Evolutionary conservation across 2,797 vertebrate species (phyloP).

Genomic region (Argya squamiceps): DNA sequence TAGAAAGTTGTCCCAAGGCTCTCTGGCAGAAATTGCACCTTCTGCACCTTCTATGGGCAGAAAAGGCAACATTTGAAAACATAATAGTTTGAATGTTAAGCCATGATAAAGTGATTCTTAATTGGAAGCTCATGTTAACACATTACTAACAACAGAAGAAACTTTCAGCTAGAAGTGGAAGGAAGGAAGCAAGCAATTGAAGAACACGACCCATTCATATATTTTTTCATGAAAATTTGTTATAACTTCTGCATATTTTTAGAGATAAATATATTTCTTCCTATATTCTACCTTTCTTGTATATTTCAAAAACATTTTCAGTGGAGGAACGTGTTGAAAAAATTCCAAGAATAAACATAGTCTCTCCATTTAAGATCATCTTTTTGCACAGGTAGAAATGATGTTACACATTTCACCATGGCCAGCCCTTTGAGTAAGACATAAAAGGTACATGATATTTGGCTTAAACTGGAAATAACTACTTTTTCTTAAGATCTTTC

Average conservation of each 20-base stretch:
- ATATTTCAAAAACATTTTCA: neutral
- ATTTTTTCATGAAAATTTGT: neutral
- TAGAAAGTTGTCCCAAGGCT: neutral
- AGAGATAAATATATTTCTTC: neutral
- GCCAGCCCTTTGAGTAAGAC: neutral
- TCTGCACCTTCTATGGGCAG: neutral
- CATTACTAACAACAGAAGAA: neutral
- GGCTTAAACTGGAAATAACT: neutral
- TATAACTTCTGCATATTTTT: neutral
- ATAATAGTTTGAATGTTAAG: neutral
- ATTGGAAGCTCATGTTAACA: neutral
- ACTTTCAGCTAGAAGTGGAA: neutral
- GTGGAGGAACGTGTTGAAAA: neutral
- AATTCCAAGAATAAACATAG: neutral
- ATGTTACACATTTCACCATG: neutral
- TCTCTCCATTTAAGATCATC: neutral
- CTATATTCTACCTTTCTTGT: neutral
- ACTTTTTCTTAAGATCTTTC: neutral
- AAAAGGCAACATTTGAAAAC: neutral
- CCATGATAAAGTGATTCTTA: neutral
- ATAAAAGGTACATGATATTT: neutral
- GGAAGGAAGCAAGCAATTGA: neutral
- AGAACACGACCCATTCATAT: neutral
- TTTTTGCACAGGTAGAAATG: neutral
- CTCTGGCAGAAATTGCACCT: neutral